A percentile compares a stretch with the other conserved stretches of the same genome.
Conservation (phyloP, 2,888 invertebrate genomes). For the Melieria picta region DNA sequence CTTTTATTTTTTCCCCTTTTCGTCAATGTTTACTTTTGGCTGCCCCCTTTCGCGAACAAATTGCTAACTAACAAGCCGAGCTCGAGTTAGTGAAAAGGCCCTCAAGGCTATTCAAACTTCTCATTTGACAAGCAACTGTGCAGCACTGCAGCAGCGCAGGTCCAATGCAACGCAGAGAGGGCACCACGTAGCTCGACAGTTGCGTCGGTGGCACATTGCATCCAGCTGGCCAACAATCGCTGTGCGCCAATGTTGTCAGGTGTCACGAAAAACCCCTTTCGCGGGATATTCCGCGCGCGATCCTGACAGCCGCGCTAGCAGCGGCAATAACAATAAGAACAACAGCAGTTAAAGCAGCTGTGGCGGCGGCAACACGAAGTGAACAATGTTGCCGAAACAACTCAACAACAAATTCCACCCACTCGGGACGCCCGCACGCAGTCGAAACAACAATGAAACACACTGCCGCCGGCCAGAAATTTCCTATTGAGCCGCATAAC, state of each 20-base stretch:
- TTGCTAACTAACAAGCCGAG: slow-evolving; percentile 38
- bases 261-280: slow-evolving; percentile 2
- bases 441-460: slow-evolving; percentile 19
- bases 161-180: too few species aligned
- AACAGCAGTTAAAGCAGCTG: slow-evolving; percentile 12
- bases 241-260: too few species aligned
- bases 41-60: too few species aligned
- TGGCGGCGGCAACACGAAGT: slow-evolving; percentile 31
- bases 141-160: too few species aligned
- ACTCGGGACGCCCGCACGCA: neutral
- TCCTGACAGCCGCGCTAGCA: slow-evolving; percentile 22
- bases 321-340: slow-evolving; percentile 11
- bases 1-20: slow-evolving; percentile 9
- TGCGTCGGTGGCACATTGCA: too few species aligned
- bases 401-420: slow-evolving; percentile 15
- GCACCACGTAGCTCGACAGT: too few species aligned
- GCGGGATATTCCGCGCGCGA: neutral
- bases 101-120: slow-evolving; percentile 44
- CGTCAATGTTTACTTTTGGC: too few species aligned
- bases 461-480: slow-evolving; percentile 36
- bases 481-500: slow-evolving; percentile 40
- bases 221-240: too few species aligned
- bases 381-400: slow-evolving; percentile 41
- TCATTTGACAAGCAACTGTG: slow-evolving; percentile 26
- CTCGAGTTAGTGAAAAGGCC: slow-evolving; percentile 30